Evolutionary conservation across 2,888 invertebrate genomes (phyloP).

Genomic region (Timema cristinae): DNA sequence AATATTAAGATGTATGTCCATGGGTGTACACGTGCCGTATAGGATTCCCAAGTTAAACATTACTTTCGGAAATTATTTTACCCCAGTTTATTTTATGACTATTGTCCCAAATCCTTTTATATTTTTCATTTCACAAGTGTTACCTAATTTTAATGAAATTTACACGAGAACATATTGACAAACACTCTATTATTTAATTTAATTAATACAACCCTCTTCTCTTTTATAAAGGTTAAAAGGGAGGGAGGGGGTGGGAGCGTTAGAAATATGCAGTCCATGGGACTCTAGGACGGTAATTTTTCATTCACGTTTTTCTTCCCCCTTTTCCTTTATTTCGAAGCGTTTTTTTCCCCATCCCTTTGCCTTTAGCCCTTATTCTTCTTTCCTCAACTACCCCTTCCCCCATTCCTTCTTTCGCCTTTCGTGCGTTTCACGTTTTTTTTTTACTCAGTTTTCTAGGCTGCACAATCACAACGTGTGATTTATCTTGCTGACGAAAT

Average conservation of each 20-base stretch:
- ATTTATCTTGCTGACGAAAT: not conserved
- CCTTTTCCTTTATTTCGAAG: not conserved
- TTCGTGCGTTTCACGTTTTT: not conserved
- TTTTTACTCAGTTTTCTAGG: slow-evolving; percentile 12
- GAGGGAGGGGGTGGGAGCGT: not conserved
- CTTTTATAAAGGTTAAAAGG: not conserved
- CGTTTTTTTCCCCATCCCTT: too few relatives aligned
- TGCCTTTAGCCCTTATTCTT: too few relatives aligned
- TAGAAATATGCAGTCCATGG: not conserved
- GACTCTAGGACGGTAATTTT: not conserved
- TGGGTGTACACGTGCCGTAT: too few relatives aligned
- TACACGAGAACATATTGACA: slow-evolving; percentile 11
- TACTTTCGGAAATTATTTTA: too few relatives aligned
- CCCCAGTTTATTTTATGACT: too few relatives aligned
- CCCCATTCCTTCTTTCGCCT: not conserved
- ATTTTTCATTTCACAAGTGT: too few relatives aligned
- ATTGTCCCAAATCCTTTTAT: too few relatives aligned
- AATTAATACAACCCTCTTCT: not conserved
- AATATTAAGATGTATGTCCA: too few relatives aligned
- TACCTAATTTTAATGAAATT: slow-evolving; percentile 9
- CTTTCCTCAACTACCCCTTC: not conserved
- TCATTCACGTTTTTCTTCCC: slow-evolving; percentile 4
- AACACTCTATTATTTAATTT: slow-evolving; percentile 16
- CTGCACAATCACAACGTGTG: slow-evolving; percentile 13
- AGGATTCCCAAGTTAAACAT: too few relatives aligned